Percentiles rank a stretch among this genome's conserved stretches.
These are phyloP conservation scores for Notarius quadriscutis DNA, from an alignment of 2,113 vertebrate genomes.

Conservation along the genomic window DNA sequence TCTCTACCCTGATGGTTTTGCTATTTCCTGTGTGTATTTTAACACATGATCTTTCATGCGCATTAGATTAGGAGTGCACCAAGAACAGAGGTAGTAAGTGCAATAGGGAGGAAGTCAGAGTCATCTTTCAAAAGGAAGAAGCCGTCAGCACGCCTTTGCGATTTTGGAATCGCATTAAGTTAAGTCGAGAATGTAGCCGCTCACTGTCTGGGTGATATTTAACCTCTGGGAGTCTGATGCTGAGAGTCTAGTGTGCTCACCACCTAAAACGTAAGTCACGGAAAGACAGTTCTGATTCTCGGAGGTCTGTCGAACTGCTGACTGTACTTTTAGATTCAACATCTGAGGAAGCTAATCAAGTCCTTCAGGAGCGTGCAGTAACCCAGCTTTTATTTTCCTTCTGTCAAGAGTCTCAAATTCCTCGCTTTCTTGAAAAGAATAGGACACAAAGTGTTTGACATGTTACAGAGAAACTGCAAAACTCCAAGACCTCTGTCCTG, in stretches of 20 bases:
- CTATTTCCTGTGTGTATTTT: constrained; percentile 32
- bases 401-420: background rate
- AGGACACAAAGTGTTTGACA: background rate
- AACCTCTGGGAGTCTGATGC: constrained; percentile 25
- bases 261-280: background rate
- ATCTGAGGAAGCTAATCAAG: background rate
- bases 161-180: constrained; percentile 39
- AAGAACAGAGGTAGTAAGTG: constrained; percentile 20
- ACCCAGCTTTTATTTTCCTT: background rate
- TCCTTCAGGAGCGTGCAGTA: background rate
- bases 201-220: constrained; percentile 33
- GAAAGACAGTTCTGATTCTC: constrained; percentile 21
- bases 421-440: background rate
- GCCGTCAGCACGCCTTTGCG: background rate
- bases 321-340: background rate
- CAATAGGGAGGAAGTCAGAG: constrained; percentile 22
- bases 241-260: background rate
- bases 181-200: constrained; percentile 14
- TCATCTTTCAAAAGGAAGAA: constrained; percentile 31
- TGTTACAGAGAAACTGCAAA: background rate
- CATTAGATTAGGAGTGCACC: constrained; percentile 31
- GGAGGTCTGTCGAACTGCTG: constrained; percentile 1
- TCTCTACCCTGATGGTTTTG: constrained; percentile 15
- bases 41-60: constrained; percentile 24
- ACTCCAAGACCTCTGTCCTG: background rate